Evolutionary conservation across 1,140 invertebrate genomes (phyloP), one percentile per base, ranked within the genome.

Genomic region (Magallana gigas): DNA sequence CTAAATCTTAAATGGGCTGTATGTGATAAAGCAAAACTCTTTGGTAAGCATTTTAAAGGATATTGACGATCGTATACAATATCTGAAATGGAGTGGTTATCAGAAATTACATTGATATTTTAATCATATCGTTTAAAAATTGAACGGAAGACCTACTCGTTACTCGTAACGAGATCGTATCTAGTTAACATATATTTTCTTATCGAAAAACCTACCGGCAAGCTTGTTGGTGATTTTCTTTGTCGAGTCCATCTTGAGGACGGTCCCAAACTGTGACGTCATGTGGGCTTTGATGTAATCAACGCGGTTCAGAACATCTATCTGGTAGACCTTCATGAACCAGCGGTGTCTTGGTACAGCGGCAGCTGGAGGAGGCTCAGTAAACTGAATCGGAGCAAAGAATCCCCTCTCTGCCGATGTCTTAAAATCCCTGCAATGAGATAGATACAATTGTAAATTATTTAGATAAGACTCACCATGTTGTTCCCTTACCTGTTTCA

Each of bases 241-340:
- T 48, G 36, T 18, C 4, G 91, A 92, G 84, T 91, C 91, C 80
- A 92, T 85, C 84, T 92, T 91, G 11, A 92, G 58, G n/a, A 91
- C 83, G 6, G 14, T 48, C 12, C 92, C 90, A 89, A 90, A 91
- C 4, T 87, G 64, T 3, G 90, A 92, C 9, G 91, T 92, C 14
- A 92, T 89, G 64, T 57, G 18, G 11, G 91, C 89, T 84, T 91
- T 91, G 8, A 88, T 62, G 1, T 89, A 76, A n/a, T 88, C 84
- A 4, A 92, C 48, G 12, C 91, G 76, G 18, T 82, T 9, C 4
- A 88, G 36, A 8, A 90, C 89, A 88, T 92, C 92, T 16, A 64
- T 58, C 23, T 64, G n/a, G 64, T 91, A 91, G 9, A 88, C 87
- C 12, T 88, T 64, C 81, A 90, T 83, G 0, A 92, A 83, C 91